Evolutionary conservation across 2,113 vertebrate genomes (phyloP), one percentile per base, ranked within the genome.

Genomic region (Corythoichthys haematopterus): DNA sequence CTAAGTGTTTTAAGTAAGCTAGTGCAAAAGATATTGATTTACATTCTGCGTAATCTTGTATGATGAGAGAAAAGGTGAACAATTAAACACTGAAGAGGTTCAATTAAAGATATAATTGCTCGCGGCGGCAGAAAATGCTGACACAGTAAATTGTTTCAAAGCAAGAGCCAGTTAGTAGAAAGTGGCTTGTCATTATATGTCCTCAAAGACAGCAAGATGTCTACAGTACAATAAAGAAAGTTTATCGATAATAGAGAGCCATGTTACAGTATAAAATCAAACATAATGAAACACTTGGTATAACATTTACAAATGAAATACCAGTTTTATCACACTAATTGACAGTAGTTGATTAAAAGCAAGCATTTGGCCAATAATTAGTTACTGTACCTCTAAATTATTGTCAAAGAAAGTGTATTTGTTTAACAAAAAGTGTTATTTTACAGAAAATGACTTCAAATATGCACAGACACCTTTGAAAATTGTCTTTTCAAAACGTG

Each of bases 41-140:
- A 85, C 81, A 89, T 50, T 77, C 70, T 9, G 43, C 82, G 80
- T 78, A 77, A 78, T 77, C 68, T 80, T 79, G 76, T 75, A 72
- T 72, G 72, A 84, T 76, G 78, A 75, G 64, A 40, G 84, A 81
- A 87, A 74, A 38, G 45, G 64, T 75, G 80, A 86, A 70, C 75
- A 88, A 85, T 87, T 85, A 86, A 85, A 81, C 65, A 80, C 40
- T 70, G 79, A 79, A 79, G 76, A 76, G 72, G 86, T 84, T 82
- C 71, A 86, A 84, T 87, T 86, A 86, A 87, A 87, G 77, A 82
- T 71, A 81, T 74, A 86, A 79, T 80, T 80, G 80, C 80, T 74
- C 67, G 7, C 75, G 77, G 77, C 75, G 71, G 64, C 61, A 74
- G 77, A 76, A 83, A 81, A 70, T 57, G 62, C 71, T 74, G 71